Evolutionary conservation across 2,888 invertebrate genomes (phyloP), one percentile per base, ranked within the genome.

Genomic region (Chrysolina americana): DNA sequence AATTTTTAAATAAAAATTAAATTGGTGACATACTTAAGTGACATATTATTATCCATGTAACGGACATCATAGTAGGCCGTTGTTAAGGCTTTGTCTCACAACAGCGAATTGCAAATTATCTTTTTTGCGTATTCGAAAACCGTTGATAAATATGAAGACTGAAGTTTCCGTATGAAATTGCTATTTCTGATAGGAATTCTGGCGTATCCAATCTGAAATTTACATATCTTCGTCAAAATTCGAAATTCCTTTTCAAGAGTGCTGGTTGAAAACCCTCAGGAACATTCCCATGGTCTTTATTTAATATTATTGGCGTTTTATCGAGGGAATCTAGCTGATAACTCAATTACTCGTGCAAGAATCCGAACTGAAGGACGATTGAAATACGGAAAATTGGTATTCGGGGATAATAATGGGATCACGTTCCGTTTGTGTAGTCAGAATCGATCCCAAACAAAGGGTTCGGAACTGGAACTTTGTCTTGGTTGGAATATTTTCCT

Each of bases 271-370:
- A 59, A 59, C 36, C 36, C 59, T 59, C 10, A 8, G n/a, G 59
- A 59, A 59, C 3, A n/a, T 36, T 59, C n/a, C 36, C 9, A 11
- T 23, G 15, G 53, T 53, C 53, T 59, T n/a, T 28, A n/a, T 36
- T 59, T 9, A 19, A 36, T 15, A 59, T 28, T 59, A 28, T 59
- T 28, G 59, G 5, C 21, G 11, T 53, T 23, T 53, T 53, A 53
- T 53, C 13, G 23, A 53, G 5, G 15, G 15, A 2, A 0, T 15
- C 15, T 13, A 19, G 21, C 53, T 53, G 53, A 59, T 59, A 28
- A 36, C 15, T 59, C 28, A 59, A 59, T 59, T 36, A 59, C 15
- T n/a, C 17, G 23, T 59, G 23, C 36, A n/a, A 59, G 59, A 59
- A n/a, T 53, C 21, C 53, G 11, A 53, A 5, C 9, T 0, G 21